These are phyloP conservation scores for Aptenodytes forsteri DNA, from an alignment of 2,113 vertebrate species.

Conservation along the genomic window DNA sequence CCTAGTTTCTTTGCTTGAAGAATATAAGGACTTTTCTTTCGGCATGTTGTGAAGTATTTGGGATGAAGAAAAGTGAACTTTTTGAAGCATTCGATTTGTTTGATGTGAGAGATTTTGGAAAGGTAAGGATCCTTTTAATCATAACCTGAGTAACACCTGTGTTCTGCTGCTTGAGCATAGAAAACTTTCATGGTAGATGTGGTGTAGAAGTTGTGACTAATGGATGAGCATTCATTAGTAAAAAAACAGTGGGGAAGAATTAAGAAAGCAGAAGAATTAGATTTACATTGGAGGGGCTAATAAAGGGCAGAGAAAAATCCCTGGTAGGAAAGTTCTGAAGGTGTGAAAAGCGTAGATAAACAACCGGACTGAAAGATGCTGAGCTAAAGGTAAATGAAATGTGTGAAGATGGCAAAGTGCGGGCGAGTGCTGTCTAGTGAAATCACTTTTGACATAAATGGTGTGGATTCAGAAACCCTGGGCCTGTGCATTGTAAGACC, in stretches of 20 bases:
- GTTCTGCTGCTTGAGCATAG: not conserved
- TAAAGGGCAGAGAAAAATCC: not conserved
- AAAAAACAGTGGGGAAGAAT: not conserved
- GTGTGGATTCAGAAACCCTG: rapidly evolving
- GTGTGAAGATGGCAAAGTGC: not conserved
- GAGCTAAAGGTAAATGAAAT: not conserved
- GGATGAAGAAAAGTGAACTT: conserved; percentile 95
- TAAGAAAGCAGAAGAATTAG: not conserved
- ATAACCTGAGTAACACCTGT: not conserved
- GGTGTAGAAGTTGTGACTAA: not conserved
- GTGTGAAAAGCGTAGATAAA: not conserved
- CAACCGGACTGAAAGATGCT: not conserved
- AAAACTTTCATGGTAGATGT: not conserved
- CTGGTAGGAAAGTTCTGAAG: not conserved
- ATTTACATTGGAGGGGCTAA: not conserved
- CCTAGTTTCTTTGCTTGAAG: conserved; percentile 96
- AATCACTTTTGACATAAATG: not conserved
- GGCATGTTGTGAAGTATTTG: conserved; percentile 87
- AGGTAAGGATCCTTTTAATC: conserved; percentile 78
- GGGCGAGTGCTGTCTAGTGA: not conserved
- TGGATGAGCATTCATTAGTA: not conserved
- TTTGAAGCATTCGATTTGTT: conserved; percentile 99
- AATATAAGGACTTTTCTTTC: conserved; percentile 95
- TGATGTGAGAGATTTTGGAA: conserved; percentile 95
- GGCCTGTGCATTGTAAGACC: rapidly evolving